Evolutionary conservation across 2,797 vertebrate genomes (phyloP).

Genomic region (Micromesistius poutassou): DNA sequence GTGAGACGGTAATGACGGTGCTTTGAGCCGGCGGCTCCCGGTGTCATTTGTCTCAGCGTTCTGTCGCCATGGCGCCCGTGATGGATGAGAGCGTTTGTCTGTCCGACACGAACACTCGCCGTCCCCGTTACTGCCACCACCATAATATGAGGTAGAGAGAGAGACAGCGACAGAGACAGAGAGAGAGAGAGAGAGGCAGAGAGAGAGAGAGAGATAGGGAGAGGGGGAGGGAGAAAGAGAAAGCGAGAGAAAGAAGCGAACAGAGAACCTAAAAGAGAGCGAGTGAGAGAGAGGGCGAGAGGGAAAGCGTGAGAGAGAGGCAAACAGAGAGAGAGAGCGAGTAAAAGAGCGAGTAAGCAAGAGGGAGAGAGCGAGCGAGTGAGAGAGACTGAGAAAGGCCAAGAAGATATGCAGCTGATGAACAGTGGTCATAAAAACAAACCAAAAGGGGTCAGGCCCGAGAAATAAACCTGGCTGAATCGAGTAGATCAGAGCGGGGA

Average conservation of each 20-base stretch:
- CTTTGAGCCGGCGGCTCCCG: neutral
- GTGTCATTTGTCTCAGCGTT: neutral
- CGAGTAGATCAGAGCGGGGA: constrained; percentile 30
- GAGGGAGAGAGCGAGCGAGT: neutral
- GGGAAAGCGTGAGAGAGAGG: no score
- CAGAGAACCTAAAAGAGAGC: no score
- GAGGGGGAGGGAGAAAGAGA: no score
- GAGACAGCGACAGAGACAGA: neutral
- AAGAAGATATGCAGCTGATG: constrained; percentile 36
- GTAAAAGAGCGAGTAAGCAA: neutral
- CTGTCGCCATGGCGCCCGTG: constrained; percentile 48
- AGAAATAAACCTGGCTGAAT: constrained; percentile 41
- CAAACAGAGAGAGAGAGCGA: no score
- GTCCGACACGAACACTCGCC: constrained; percentile 38
- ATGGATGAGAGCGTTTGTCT: constrained; percentile 57
- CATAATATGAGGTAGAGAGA: constrained; percentile 27
- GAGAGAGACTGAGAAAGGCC: neutral
- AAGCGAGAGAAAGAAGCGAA: no score
- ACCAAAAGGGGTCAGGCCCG: constrained; percentile 38
- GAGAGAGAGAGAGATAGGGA: no score
- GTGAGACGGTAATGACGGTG: constrained; percentile 31
- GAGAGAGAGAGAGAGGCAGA: no score
- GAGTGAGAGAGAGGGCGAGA: no score
- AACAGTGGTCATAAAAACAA: constrained; percentile 48
- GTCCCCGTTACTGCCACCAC: constrained; percentile 31